Evolutionary conservation across 2,888 invertebrate genomes (phyloP).

Genomic region (Epinotia brunnichana): DNA sequence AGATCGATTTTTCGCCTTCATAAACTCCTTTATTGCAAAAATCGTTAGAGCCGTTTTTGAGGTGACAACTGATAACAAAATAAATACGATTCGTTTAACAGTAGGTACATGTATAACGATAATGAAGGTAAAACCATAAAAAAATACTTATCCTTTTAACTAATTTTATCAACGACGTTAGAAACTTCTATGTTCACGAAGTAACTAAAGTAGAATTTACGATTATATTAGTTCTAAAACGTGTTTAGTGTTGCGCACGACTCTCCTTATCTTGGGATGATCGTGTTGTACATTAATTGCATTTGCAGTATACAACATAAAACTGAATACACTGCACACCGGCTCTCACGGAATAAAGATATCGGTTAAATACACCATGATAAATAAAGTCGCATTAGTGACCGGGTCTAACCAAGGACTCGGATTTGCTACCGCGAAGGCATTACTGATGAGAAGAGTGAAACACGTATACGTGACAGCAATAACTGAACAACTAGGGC

Average conservation of each 20-base stretch:
- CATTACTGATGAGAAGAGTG: constrained; percentile 83
- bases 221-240: constrained; percentile 2
- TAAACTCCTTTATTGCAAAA: too few species aligned
- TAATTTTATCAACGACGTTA: not conserved
- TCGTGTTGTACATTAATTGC: not conserved
- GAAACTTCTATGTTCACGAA: constrained; percentile 14
- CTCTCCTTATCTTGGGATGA: not conserved
- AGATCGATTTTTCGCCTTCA: too few species aligned
- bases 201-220: constrained; percentile 4
- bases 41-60: too few species aligned
- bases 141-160: not conserved
- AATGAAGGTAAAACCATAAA: too few species aligned
- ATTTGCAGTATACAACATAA: not conserved
- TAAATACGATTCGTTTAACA: too few species aligned
- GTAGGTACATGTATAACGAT: too few species aligned
- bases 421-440: constrained; percentile 85
- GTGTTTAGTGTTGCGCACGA: not conserved
- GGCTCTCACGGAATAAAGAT: not conserved
- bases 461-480: constrained; percentile 87
- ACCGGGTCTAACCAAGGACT: constrained; percentile 88
- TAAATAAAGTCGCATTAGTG: constrained; percentile 66
- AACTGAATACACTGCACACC: not conserved
- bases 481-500: constrained; percentile 80
- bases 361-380: not conserved
- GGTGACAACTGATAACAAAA: too few species aligned